Base-by-base conservation (phyloP, 1,140 invertebrate species). In the Drosophila quadrilineata region DNA sequence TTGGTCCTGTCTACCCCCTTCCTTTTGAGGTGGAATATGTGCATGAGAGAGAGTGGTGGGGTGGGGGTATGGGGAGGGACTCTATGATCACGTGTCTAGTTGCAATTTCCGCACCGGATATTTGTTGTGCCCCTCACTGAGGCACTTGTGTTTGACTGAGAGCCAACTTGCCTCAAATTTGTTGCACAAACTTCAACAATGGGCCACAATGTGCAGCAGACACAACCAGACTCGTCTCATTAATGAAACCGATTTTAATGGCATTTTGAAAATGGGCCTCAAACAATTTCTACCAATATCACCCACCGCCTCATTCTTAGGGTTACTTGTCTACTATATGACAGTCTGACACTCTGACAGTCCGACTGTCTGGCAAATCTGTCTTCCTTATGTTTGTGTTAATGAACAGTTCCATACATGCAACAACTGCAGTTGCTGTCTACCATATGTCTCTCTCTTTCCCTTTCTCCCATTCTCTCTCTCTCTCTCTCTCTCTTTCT, bases 301-400 rank as follows among this genome's bases (percentile, higher is more conserved):
- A n/a, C n/a, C n/a, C n/a, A n/a, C n/a, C n/a, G n/a, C n/a, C n/a
- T n/a, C n/a, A n/a, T n/a, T n/a, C n/a, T n/a, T n/a, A n/a, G n/a
- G n/a, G n/a, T n/a, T n/a, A 3, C 21, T n/a, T 14, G 28, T 12
- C 10, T n/a, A 6, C 10, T 16, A 6, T 29, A 12, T 4, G 16
- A 12, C 14, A n/a, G 71, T 76, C 69, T 73, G 70, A 53, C 72
- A 4, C 10, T 36, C 62, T 56, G 73, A 17, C 19, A 24, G 40
- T 46, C 35, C 3, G 22, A 12, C 22, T 24, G 73, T 74, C 70
- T 79, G 75, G 57, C 69, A 75, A 72, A n/a, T n/a, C n/a, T n/a
- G n/a, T n/a, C n/a, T n/a, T n/a, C n/a, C 72, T 72, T 80, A 84
- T 84, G 77, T 82, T 82, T 84, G 73, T 84, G 76, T 84, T 82